Evolutionary conservation across 2,797 vertebrate species (phyloP).

Genomic region (Pyrocephalus nanus): DNA sequence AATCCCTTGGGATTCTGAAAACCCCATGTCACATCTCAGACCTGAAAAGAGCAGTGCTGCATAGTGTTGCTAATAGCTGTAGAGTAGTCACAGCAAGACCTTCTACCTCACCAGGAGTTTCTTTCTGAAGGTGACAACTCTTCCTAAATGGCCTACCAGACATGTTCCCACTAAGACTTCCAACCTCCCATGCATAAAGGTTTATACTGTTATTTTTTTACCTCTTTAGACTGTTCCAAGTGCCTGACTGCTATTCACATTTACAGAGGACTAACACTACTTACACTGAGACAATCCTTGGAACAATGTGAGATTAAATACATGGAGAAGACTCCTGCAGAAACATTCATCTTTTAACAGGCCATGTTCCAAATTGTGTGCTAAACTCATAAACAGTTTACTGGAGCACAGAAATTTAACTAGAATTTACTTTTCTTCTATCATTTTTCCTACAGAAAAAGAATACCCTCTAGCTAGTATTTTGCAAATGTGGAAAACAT

Average conservation of each 20-base stretch:
- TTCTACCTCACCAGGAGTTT: not conserved
- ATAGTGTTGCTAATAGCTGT: not conserved
- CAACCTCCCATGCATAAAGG: not conserved
- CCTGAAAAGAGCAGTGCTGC: not conserved
- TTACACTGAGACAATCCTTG: not conserved
- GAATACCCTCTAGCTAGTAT: not conserved
- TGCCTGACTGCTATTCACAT: not conserved
- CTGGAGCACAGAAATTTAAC: slow-evolving; percentile 2
- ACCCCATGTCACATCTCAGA: not conserved
- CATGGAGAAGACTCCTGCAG: not conserved
- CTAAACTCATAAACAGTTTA: slow-evolving; percentile 12
- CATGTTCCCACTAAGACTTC: fast-evolving
- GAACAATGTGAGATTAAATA: slow-evolving; percentile 30
- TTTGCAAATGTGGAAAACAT: not conserved
- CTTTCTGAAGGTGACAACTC: not conserved
- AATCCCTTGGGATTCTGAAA: not conserved
- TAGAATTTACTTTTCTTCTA: slow-evolving; percentile 24
- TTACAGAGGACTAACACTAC: not conserved
- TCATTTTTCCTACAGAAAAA: not conserved
- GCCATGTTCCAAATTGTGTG: not conserved
- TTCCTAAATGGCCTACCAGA: not conserved
- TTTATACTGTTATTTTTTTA: not conserved
- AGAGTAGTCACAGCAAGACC: not conserved
- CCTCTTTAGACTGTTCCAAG: not conserved
- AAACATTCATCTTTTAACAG: slow-evolving; percentile 22